Evolutionary conservation across 2,888 invertebrate genomes (phyloP), one percentile per base, ranked within the genome.

Genomic region (Morpho helenor): DNA sequence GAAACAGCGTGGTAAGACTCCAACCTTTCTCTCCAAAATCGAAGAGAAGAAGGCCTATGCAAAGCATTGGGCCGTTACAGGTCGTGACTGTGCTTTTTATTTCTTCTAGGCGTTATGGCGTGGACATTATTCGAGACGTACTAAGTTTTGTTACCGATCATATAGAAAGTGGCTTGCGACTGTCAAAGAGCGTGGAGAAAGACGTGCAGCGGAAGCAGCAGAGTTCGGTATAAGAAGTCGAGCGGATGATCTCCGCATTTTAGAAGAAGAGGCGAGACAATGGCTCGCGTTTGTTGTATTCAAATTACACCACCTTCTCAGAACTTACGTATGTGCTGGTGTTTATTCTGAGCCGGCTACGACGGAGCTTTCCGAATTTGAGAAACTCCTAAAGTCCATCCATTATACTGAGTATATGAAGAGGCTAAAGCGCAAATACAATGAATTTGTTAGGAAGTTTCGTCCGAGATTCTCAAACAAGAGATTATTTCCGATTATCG

Each of bases 281-380:
- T 89, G 89, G 89, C 77, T 90, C 0, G 89, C 88, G 0, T 89
- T 81, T 46, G 84, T 90, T 2, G 84, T 89, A 5, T 90, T 87
- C 62, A 90, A 89, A 77, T 70, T 90, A 5, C 90, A 90, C 58
- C 90, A 90, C 60, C 66, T 89, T 60, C 75, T 90, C 0, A 75
- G 90, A 69, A 90, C 90, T 2, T 77, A 72, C 54, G 80, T 74
- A 6, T 75, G 80, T 56, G 82, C 85, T 2, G 89, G 90, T 1
- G 77, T 90, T 0, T 89, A 86, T 64, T 90, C 90, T 0, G 74
- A 83, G 39, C 76, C 75, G 45, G 76, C 73, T 0, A 75, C 83
- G 7, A 63, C 71, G 22, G 83, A 89, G 63, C 72, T 88, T 9
- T 79, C 84, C 0, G 84, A 88, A 52, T 89, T 90, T 52, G 90